Percentiles rank a stretch among this genome's conserved stretches.
Evolutionary conservation across 2,113 vertebrate genomes (phyloP).

Genomic region (Gadus chalcogrammus): DNA sequence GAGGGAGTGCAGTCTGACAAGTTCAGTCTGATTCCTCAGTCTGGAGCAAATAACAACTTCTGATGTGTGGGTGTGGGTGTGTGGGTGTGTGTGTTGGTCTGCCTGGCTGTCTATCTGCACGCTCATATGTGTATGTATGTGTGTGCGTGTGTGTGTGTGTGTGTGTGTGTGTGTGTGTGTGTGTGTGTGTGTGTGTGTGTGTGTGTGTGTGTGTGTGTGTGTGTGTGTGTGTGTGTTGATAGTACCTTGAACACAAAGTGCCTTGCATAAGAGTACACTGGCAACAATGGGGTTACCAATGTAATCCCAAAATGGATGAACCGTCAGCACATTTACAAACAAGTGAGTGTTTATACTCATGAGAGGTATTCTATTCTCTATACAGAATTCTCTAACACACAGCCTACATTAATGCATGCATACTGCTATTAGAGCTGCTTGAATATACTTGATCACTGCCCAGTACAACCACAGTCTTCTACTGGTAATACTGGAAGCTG

Average conservation of each 20-base stretch:
- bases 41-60: too few species aligned
- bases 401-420: not conserved
- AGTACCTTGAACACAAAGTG: not conserved
- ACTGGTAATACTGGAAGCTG: too few species aligned
- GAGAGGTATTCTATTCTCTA: too few species aligned
- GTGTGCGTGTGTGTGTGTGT: not conserved
- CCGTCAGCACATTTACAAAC: not conserved
- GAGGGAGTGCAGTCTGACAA: not conserved
- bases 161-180: not conserved
- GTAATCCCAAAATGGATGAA: too few species aligned
- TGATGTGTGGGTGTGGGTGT: too few species aligned
- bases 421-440: not conserved
- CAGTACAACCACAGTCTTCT: not conserved
- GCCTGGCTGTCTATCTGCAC: not conserved
- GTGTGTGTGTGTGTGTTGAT: not conserved
- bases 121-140: not conserved
- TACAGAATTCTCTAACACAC: not conserved
- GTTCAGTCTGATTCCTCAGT: not conserved
- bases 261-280: too few species aligned
- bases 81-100: not conserved
- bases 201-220: not conserved
- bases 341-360: not conserved
- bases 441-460: too few species aligned
- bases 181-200: not conserved
- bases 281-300: too few species aligned